phyloP scores from a whole-genome alignment of 2,888 invertebrate genomes.

The Drosophila nigricruria region DNA sequence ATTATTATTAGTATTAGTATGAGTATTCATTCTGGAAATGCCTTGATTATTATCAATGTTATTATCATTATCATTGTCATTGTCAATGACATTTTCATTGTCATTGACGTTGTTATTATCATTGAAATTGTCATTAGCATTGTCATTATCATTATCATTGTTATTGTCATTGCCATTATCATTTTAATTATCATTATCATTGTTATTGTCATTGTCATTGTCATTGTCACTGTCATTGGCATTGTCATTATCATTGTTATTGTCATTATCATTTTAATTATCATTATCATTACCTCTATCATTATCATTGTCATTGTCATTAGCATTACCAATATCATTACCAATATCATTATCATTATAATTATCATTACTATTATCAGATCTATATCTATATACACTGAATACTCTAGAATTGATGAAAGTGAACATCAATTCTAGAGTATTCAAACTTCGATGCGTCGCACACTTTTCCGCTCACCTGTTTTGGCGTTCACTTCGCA shows the following conservation, averaged over 20 bases:
- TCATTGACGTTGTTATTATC: not conserved
- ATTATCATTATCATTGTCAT: not conserved
- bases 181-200: not conserved
- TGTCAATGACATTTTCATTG: not conserved
- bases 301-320: not conserved
- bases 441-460: conserved; percentile 3
- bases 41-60: not conserved
- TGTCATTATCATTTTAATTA: not conserved
- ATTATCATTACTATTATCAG: not conserved
- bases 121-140: not conserved
- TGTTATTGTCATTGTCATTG: not conserved
- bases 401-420: no score
- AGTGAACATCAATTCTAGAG: conserved; percentile 10
- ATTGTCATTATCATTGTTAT: not conserved
- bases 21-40: not conserved
- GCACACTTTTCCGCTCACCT: not conserved
- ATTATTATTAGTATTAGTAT: not conserved
- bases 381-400: no score
- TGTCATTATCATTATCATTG: not conserved
- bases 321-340: not conserved
- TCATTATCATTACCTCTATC: not conserved
- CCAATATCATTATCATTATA: not conserved
- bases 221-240: not conserved
- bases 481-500: conserved; percentile 39
- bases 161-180: not conserved